phyloP scores from a whole-genome alignment of 2,797 vertebrate genomes.

The Mus caroli region DNA sequence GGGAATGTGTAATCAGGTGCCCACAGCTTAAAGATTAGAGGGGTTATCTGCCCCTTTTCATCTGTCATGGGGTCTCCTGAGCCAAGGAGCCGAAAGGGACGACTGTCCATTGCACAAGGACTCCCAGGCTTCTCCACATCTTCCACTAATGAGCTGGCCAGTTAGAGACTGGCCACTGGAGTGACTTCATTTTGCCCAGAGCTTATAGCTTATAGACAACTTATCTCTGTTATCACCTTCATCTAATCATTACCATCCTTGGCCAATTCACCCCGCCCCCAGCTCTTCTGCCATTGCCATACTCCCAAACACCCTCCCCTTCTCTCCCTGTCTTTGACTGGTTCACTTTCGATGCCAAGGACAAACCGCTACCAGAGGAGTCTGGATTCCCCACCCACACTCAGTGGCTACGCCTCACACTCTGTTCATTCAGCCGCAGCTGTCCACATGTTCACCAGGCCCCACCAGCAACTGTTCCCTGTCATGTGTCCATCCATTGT shows the following conservation, averaged over 20 bases:
- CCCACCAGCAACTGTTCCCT: neutral
- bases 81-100: neutral
- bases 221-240: neutral
- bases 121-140: neutral
- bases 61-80: neutral
- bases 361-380: neutral
- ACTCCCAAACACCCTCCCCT: neutral
- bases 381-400: neutral
- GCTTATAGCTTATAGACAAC: neutral
- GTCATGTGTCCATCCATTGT: neutral
- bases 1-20: neutral
- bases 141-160: neutral
- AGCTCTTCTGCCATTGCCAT: neutral
- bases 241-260: neutral
- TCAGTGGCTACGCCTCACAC: neutral
- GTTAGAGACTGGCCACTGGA: neutral
- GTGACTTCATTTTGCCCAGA: neutral
- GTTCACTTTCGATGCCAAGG: neutral
- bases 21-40: neutral
- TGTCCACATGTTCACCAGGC: neutral
- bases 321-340: neutral
- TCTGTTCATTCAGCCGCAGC: neutral
- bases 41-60: no score
- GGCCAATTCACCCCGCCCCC: accelerated
- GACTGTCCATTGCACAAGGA: neutral